Evolutionary conservation across 2,888 invertebrate species (phyloP), one percentile per base, ranked within the genome.

Genomic region (Thelaira solivaga): DNA sequence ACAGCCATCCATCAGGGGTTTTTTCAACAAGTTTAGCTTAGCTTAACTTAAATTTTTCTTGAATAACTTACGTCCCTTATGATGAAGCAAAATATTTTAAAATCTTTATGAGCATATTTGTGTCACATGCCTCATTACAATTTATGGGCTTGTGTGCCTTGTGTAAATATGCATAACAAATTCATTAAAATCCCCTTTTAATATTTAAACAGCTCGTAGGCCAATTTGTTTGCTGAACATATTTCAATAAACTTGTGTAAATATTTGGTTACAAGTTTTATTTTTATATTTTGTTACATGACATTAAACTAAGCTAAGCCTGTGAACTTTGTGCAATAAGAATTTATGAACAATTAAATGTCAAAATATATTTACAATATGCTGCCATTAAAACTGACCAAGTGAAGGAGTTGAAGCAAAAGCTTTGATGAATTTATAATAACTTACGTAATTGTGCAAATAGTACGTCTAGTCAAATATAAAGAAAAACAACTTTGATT

Each of bases 321-420:
- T 45, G 29, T 55, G 20, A 22, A 18, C 43, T 62, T 72, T 65
- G 78, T 68, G 36, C 59, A 62, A 76, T 75, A 73, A 71, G 62
- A 77, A 77, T 80, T 81, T 81, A 80, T 81, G 81, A 61, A 69
- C 72, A 64, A 80, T 77, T 75, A 77, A 57, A 39, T 77, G 75
- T 77, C 81, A 72, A 61, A 64, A 73, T 49, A 65, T 65, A 64
- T 69, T 78, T 59, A 69, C 74, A 78, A 69, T 61, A 74, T 79
- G 79, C 45, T 74, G 53, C 74, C 74, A 71, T 45, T 51, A 49
- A n/a, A 13, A 20, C 47, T 18, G 18, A n/a, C 34, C 34, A 8
- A 11, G 5, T 16, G 2, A 22, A 10, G 2, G n/a, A 16, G 5
- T 43, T 20, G 11, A 18, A 2, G 6, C 10, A 43, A 10, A 39